Evolutionary conservation across 2,888 invertebrate genomes (phyloP).

Genomic region (Agapostemon virescens): DNA sequence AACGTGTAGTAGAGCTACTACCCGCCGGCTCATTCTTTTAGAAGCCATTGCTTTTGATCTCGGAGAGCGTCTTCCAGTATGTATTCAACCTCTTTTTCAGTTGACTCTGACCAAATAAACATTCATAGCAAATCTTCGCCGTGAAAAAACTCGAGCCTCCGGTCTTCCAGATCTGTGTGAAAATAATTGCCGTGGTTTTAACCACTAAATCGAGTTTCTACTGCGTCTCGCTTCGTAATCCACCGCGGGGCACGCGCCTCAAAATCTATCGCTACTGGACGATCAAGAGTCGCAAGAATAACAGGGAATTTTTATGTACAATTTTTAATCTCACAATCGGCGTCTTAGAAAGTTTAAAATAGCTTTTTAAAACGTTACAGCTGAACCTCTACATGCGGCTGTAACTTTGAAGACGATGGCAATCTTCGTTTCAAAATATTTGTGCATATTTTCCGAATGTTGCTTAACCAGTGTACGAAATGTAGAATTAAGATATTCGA

Average conservation of each 20-base stretch:
- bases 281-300: background rate
- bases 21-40: constrained; percentile 1
- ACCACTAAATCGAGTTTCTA: background rate
- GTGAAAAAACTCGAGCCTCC: background rate
- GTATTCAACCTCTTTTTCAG: constrained; percentile 3
- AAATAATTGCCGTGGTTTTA: background rate
- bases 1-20: constrained; percentile 7
- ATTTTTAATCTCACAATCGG: background rate
- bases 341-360: background rate
- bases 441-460: no score
- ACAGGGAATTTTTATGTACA: background rate
- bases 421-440: no score
- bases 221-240: background rate
- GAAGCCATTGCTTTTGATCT: background rate
- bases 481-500: no score
- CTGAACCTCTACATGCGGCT: no score
- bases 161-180: background rate
- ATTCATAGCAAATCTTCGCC: background rate
- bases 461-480: no score
- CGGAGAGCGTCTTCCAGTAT: constrained; percentile 4
- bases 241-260: background rate
- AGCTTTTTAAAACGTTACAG: no score
- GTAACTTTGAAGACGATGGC: no score
- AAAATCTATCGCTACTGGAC: background rate
- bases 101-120: constrained; percentile 6